A percentile compares a stretch with the other conserved stretches of the same genome.
Conservation (phyloP, 2,113 vertebrate species). For the Cyanoramphus novaezelandiae region DNA sequence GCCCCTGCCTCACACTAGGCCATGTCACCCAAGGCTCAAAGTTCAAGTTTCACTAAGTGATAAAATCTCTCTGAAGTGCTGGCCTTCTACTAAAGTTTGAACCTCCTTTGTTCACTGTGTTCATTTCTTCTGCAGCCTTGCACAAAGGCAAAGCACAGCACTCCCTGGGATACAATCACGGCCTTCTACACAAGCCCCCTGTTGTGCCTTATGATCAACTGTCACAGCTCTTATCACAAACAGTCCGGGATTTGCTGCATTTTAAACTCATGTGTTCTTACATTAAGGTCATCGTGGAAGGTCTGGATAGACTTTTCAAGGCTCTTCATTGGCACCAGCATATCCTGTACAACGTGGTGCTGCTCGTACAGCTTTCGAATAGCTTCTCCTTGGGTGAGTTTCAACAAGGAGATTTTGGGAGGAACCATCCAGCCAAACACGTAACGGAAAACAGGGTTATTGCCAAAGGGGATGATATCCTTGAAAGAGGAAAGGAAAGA, state of each 20-base stretch:
- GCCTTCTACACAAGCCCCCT: neutral
- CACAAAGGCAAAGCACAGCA: neutral
- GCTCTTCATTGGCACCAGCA: constrained; percentile 93
- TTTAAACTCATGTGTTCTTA: constrained; percentile 58
- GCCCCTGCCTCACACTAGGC: neutral
- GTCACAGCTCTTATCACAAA: neutral
- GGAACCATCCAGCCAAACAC: constrained; percentile 98
- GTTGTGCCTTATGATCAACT: neutral
- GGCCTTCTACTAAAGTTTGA: neutral
- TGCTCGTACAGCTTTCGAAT: constrained; percentile 93
- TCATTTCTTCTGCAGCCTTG: neutral
- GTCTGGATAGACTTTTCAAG: constrained; percentile 82
- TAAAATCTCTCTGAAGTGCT: neutral
- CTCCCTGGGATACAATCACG: neutral
- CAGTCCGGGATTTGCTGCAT: accelerated
- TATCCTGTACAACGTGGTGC: constrained; percentile 96
- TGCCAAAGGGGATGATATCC: constrained; percentile 98
- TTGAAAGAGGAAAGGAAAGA: constrained; percentile 53
- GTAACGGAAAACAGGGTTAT: constrained; percentile 91
- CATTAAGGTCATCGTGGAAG: constrained; percentile 88
- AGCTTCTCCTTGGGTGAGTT: constrained; percentile 96
- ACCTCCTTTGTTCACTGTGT: neutral
- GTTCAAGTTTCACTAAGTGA: neutral
- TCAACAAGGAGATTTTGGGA: constrained; percentile 95
- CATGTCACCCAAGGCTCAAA: neutral